Conservation (phyloP, 2,797 vertebrate genomes). For the Sebastes itinus region DNA sequence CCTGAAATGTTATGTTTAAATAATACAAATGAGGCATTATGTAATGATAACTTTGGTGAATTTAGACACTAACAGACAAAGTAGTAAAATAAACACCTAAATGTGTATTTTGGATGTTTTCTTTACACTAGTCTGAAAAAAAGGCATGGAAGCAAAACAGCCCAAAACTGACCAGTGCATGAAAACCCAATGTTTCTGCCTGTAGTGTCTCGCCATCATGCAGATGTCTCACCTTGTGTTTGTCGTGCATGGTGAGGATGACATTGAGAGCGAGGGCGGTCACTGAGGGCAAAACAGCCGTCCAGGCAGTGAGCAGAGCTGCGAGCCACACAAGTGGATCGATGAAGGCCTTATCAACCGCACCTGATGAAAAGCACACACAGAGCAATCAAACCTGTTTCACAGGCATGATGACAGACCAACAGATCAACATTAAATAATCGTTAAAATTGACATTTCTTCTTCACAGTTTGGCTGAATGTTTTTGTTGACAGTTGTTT, state of each 20-base stretch:
- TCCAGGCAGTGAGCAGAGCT: constrained; percentile 82
- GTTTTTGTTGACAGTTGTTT: neutral
- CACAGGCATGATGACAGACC: neutral
- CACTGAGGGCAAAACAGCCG: constrained; percentile 83
- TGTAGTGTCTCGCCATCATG: neutral
- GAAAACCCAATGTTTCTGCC: neutral
- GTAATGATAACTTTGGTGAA: no score
- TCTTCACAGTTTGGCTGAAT: neutral
- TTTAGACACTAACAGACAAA: neutral
- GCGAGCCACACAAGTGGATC: constrained; percentile 85
- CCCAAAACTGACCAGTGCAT: neutral
- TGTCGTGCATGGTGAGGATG: constrained; percentile 42
- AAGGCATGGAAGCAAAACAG: neutral
- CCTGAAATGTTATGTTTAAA: no score
- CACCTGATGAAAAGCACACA: constrained; percentile 75
- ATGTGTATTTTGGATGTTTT: neutral
- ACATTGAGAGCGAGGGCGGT: constrained; percentile 62
- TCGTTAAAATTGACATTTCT: neutral
- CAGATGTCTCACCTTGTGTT: constrained; percentile 75
- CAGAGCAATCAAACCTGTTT: constrained; percentile 17
- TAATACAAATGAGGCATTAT: no score
- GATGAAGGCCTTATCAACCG: constrained; percentile 75
- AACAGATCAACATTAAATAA: neutral
- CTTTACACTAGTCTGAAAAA: neutral
- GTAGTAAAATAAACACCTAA: neutral